Conservation (phyloP, 2,113 vertebrate species). For the Varanus komodoensis region DNA sequence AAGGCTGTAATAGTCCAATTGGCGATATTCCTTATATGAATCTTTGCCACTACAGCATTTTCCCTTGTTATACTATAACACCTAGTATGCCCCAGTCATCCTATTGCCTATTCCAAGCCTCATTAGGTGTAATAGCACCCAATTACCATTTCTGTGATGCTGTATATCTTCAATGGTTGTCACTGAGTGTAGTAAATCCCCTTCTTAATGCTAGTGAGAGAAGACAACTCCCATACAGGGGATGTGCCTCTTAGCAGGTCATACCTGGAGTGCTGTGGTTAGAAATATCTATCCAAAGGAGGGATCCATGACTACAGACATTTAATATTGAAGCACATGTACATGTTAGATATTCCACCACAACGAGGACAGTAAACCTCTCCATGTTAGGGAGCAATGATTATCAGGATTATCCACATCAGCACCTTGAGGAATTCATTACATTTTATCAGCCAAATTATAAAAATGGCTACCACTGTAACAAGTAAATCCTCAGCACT, state of each 20-base stretch:
- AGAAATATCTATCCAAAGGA: neutral
- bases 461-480: slow-evolving; percentile 48
- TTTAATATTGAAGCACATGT: neutral
- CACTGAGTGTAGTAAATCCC: neutral
- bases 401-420: slow-evolving; percentile 58
- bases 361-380: neutral
- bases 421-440: slow-evolving; percentile 61
- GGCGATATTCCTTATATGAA: too few relatives aligned
- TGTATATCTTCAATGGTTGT: neutral
- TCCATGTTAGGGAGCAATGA: slow-evolving; percentile 31
- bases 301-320: neutral
- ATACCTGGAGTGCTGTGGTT: neutral
- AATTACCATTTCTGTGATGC: neutral
- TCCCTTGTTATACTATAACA: neutral
- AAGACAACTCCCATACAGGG: neutral
- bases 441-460: slow-evolving; percentile 63
- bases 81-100: neutral
- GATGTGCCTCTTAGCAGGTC: neutral
- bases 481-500: slow-evolving; percentile 35
- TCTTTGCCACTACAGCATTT: neutral
- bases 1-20: too few relatives aligned
- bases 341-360: neutral
- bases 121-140: neutral
- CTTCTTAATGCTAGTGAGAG: neutral
- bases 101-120: neutral